A percentile compares a stretch with the other conserved stretches of the same genome.
phyloP scores from a whole-genome alignment of 2,888 invertebrate genomes.

The Liodrosophila aerea region DNA sequence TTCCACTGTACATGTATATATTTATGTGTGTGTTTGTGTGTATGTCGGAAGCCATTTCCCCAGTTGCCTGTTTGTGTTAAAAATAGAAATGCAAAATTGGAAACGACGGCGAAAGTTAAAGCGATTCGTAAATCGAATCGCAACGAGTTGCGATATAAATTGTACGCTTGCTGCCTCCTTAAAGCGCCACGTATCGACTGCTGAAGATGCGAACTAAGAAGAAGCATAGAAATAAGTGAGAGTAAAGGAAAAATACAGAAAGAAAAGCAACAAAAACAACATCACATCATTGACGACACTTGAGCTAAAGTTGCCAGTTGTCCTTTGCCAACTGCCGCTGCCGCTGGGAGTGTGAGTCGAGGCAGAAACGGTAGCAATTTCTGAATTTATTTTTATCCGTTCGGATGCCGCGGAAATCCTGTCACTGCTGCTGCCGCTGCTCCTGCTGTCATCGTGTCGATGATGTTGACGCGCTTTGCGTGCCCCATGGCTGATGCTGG shows the following conservation, averaged over 20 bases:
- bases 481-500: slow-evolving; percentile 25
- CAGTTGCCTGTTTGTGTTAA: background rate
- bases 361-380: slow-evolving; percentile 73
- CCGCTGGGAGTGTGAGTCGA: slow-evolving; percentile 22
- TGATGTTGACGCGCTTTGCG: slow-evolving; percentile 40
- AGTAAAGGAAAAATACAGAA: slow-evolving; percentile 1
- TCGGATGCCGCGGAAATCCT: slow-evolving; percentile 77
- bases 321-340: slow-evolving; percentile 24
- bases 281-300: slow-evolving; percentile 58
- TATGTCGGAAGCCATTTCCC: background rate
- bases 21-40: background rate
- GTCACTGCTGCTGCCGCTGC: slow-evolving; percentile 35
- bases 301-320: slow-evolving; percentile 66
- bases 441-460: slow-evolving; percentile 17
- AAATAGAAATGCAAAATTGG: slow-evolving; percentile 51
- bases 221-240: slow-evolving; percentile 1
- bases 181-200: slow-evolving; percentile 34
- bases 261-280: background rate
- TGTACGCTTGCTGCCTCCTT: slow-evolving; percentile 20
- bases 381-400: slow-evolving; percentile 77
- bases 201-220: no score
- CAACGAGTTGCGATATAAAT: slow-evolving; percentile 53
- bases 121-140: slow-evolving; percentile 70
- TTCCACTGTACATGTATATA: background rate
- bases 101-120: slow-evolving; percentile 65